Conservation (phyloP, 2,888 invertebrate genomes). For the Perithous albicinctus region DNA sequence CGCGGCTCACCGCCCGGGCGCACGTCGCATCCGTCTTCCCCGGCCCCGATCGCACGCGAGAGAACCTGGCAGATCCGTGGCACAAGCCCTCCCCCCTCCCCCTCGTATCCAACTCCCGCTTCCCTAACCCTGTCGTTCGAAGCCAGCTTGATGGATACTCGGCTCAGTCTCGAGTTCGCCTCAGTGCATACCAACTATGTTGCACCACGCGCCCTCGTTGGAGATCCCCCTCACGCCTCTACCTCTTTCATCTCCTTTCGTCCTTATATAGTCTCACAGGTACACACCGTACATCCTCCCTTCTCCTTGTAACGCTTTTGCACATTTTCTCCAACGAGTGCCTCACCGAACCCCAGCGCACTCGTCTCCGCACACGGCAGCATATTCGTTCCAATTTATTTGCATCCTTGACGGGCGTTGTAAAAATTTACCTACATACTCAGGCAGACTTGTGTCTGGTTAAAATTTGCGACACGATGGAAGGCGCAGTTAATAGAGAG, state of each 20-base stretch:
- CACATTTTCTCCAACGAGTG: constrained; percentile 52
- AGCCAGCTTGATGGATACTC: constrained; percentile 68
- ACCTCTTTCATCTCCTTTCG: constrained; percentile 54
- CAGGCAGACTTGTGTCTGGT: background rate
- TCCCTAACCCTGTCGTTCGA: constrained; percentile 60
- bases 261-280: constrained; percentile 18
- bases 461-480: background rate
- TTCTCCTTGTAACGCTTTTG: constrained; percentile 36
- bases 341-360: background rate
- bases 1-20: constrained; percentile 72
- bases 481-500: too few species aligned
- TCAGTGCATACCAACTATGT: constrained; percentile 65
- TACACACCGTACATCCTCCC: constrained; percentile 17
- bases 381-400: constrained; percentile 44
- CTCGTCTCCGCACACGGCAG: constrained; percentile 20
- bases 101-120: constrained; percentile 26
- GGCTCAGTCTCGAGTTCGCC: constrained; percentile 67
- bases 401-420: constrained; percentile 29
- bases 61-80: constrained; percentile 70
- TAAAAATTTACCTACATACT: constrained; percentile 19
- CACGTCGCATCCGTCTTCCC: constrained; percentile 72
- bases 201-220: constrained; percentile 34
- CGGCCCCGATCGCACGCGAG: constrained; percentile 47
- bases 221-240: constrained; percentile 11
- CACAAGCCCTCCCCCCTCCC: too few species aligned